phyloP scores from a whole-genome alignment of 2,888 invertebrate genomes.

The Drepanosiphum platanoidis region DNA sequence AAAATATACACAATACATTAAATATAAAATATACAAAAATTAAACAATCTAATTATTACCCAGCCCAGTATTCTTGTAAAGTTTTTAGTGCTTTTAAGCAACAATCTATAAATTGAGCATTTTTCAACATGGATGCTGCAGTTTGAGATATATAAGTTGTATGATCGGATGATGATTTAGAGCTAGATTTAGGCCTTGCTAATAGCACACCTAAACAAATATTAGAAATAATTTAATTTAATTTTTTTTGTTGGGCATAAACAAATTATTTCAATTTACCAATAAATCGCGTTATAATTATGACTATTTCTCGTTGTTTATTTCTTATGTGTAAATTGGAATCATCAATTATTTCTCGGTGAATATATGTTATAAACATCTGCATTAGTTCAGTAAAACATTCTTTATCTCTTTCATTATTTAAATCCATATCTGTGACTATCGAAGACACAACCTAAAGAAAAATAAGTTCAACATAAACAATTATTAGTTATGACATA shows the following conservation, averaged over 20 bases:
- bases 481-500: too few relatives aligned
- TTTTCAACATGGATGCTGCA: slow-evolving; percentile 53
- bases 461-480: too few relatives aligned
- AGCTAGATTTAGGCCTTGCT: slow-evolving; percentile 56
- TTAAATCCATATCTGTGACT: slow-evolving; percentile 49
- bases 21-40: slow-evolving; percentile 23
- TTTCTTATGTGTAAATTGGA: slow-evolving; percentile 57
- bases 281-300: slow-evolving; percentile 57
- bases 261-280: slow-evolving; percentile 16
- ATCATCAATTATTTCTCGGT: slow-evolving; percentile 38
- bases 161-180: slow-evolving; percentile 50
- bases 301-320: slow-evolving; percentile 50
- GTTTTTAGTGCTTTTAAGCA: slow-evolving; percentile 48
- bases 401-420: slow-evolving; percentile 46
- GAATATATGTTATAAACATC: slow-evolving; percentile 44
- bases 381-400: slow-evolving; percentile 47
- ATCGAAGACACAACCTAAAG: slow-evolving; percentile 51
- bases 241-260: not conserved
- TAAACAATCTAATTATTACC: slow-evolving; percentile 24
- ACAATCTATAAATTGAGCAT: slow-evolving; percentile 49
- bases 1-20: slow-evolving; percentile 1
- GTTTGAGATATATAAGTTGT: slow-evolving; percentile 55
- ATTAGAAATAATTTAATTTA: not conserved
- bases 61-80: slow-evolving; percentile 55
- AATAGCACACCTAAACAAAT: slow-evolving; percentile 55